A percentile compares a stretch with the other conserved stretches of the same genome.
Conservation (phyloP, 2,113 vertebrate genomes). For the Physeter macrocephalus region DNA sequence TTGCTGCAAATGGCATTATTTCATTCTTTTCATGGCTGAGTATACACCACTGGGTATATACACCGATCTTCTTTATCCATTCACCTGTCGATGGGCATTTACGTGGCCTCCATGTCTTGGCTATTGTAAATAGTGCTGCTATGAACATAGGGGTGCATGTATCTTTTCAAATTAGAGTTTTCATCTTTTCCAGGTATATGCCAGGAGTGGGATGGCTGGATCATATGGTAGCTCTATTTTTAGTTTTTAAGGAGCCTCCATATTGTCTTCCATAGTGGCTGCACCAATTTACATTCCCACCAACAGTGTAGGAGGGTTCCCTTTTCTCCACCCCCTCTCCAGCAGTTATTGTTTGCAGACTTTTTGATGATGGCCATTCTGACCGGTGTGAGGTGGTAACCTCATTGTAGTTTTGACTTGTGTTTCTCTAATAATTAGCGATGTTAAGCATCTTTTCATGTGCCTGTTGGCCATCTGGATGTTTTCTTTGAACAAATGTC, state of each 20-base stretch:
- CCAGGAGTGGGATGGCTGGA: neutral
- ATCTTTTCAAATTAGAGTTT: neutral
- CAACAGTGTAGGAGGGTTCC: neutral
- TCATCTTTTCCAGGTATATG: neutral
- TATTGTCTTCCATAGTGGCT: neutral
- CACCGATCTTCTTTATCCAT: neutral
- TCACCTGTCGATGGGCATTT: no score
- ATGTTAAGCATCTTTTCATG: neutral
- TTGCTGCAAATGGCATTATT: no score
- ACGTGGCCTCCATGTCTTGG: neutral
- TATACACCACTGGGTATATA: neutral
- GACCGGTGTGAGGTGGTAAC: neutral
- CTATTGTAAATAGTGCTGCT: neutral
- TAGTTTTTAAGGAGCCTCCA: neutral
- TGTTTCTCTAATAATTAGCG: neutral
- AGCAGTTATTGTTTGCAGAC: neutral
- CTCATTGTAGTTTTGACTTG: neutral
- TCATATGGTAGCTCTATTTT: neutral
- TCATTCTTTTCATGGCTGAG: neutral
- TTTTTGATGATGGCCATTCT: neutral
- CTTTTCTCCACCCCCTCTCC: neutral
- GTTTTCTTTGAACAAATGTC: neutral
- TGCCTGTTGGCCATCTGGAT: neutral
- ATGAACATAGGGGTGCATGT: neutral
- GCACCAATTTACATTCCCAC: neutral